Percentiles rank a stretch among this genome's conserved stretches.
Conservation (phyloP, 1,140 invertebrate species). For the Helicorthomorpha holstii region DNA sequence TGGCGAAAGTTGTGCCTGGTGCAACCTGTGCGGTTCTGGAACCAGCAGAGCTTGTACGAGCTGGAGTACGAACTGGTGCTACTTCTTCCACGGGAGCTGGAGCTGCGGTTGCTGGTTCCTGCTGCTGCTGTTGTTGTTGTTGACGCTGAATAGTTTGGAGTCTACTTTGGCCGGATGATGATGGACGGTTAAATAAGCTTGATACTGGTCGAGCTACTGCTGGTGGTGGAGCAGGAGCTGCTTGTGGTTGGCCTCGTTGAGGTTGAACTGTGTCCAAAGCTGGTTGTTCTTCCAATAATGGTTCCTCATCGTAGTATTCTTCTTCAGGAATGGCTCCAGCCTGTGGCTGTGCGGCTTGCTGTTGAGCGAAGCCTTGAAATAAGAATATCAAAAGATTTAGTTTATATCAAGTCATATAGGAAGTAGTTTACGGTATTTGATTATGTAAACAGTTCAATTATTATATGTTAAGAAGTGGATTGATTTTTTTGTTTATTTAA, state of each 20-base stretch:
- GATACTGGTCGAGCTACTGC: not conserved
- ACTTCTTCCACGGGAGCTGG: not conserved
- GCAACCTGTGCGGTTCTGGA: slow-evolving; percentile 9
- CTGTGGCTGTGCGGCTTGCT: not conserved
- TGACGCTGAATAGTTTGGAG: not conserved
- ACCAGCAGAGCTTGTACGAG: slow-evolving; percentile 5
- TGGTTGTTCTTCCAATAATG: not conserved
- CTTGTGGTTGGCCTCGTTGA: not conserved
- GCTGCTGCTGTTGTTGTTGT: not conserved
- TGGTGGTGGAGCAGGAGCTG: not conserved
- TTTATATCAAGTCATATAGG: no score
- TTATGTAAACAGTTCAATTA: no score
- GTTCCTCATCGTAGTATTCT: slow-evolving; percentile 1
- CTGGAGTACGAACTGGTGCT: not conserved
- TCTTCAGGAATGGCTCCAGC: not conserved
- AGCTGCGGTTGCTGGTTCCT: not conserved
- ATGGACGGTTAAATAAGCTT: not conserved
- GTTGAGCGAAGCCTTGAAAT: not conserved
- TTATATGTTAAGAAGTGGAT: no score
- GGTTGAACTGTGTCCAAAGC: not conserved
- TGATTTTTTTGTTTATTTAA: no score
- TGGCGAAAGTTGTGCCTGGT: slow-evolving; percentile 10
- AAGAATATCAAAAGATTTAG: no score
- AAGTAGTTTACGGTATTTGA: no score
- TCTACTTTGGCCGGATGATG: not conserved